phyloP scores from a whole-genome alignment of 2,113 vertebrate genomes.

The Tychaedon coryphoeus region DNA sequence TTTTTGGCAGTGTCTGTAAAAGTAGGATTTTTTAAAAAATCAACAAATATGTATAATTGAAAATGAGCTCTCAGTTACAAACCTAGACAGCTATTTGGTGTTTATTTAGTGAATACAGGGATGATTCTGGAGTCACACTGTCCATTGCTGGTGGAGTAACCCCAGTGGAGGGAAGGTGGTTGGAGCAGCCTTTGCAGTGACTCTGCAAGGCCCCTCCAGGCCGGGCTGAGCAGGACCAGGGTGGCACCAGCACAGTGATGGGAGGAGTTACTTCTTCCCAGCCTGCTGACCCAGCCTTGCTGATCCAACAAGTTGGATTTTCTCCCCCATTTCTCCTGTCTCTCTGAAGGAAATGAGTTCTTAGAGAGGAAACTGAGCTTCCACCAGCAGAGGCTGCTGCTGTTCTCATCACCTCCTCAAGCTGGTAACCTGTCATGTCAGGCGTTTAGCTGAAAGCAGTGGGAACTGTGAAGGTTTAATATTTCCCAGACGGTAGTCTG shows the following conservation, averaged over 20 bases:
- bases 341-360: neutral
- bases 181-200: neutral
- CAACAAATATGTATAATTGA: neutral
- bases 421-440: slow-evolving; percentile 63
- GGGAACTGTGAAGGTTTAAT: slow-evolving; percentile 69
- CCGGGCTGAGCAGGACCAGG: neutral
- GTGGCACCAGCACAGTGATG: fast-evolving
- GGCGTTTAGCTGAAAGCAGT: slow-evolving; percentile 55
- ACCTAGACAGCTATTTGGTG: neutral
- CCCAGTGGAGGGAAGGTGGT: neutral
- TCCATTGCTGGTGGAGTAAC: neutral
- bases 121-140: neutral
- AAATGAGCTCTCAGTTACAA: neutral
- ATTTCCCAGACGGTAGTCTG: slow-evolving; percentile 71
- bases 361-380: neutral
- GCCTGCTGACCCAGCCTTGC: neutral
- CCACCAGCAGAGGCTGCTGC: slow-evolving; percentile 44
- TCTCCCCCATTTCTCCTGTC: neutral
- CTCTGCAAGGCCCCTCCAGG: neutral
- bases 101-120: neutral
- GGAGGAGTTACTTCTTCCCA: neutral
- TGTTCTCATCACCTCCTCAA: neutral
- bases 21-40: neutral
- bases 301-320: neutral
- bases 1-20: neutral